Evolutionary conservation across 2,113 vertebrate species (phyloP), one percentile per base, ranked within the genome.

Genomic region (Columbina picui): DNA sequence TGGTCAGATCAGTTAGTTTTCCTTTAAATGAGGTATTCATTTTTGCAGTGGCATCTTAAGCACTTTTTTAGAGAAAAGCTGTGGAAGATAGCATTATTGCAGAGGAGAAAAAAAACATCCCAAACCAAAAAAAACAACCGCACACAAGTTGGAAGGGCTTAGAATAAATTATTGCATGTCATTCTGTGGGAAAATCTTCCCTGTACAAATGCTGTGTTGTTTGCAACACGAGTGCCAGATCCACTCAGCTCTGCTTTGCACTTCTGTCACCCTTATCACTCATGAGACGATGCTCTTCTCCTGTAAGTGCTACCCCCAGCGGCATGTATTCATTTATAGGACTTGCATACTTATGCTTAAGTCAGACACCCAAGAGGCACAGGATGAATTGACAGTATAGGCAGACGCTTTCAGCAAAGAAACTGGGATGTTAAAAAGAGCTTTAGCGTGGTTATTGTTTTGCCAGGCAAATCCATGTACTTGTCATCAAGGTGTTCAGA

Each of bases 401-500:
- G 87, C 94, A 96, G 96, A 94, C 94, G 95, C 92, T 97, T 87
- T 92, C 94, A 93, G 89, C 79, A 53, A n/a, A 95, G 90, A 80
- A 87, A 82, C 92, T 1, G 5, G 92, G 81, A 96, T 80, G 90
- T 90, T 95, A 92, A 94, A 45, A 87, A 95, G 92, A 97, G 95
- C 85, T 84, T 96, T 67, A 90, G 53, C 52, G 1, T 52, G 65
- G 82, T 95, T 93, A 93, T 97, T 97, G 93, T 96, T 97, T 97
- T 96, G 90, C 93, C 94, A 97, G 93, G 94, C 86, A 96, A 90
- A 96, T 88, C 84, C 92, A 92, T 96, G 96, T 94, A 90, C 92
- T 97, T 97, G 97, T 97, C 97, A 97, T 96, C 96, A 96, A 96
- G 97, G 96, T 97, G 96, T 97, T 97, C 59, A 15, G 80, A 92